Base-by-base conservation (phyloP, 2,888 invertebrate genomes). In the Cataglyphis rosenhaueri region DNA sequence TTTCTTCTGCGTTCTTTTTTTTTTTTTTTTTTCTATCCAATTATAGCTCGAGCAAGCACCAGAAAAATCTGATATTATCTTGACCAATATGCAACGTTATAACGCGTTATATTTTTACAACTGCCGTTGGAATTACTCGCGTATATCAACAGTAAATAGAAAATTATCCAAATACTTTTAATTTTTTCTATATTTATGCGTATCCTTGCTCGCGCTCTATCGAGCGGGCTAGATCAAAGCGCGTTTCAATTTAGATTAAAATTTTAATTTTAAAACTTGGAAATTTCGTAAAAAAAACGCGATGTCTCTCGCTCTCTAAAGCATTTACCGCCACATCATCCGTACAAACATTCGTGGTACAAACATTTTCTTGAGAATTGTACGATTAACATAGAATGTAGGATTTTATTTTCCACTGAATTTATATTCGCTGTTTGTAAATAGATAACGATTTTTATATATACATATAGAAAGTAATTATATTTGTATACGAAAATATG, bases 101-200 rank as follows among this genome's bases (percentile, higher is more conserved):
- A 74, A 87, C 82, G 82, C 84, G 68, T 29, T 29, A 66, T 82
- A 82, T 88, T 87, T 87, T 87, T 81, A 84, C 57, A 65, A 38
- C 81, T 25, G 73, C 38, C 48, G 48, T 62, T 38, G 74, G 9
- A 15, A 81, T 75, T 74, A 62, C 62, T 52, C 61, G 62, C 48
- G 70, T 57, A 52, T 10, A 41, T 12, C 21, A 25, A 70, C 78
- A 35, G 59, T 44, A 78, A 78, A 70, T 78, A 71, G 78, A 44
- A 78, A 71, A 71, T 78, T 78, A 59, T 59, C 29, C 44, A 59
- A 70, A 71, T 44, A 44, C 41, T 78, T 78, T 59, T 59, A 59
- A 78, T 78, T 44, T 59, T 21, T 32, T 12, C 1, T 12, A n/a
- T 71, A 68, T 66, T 75, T 75, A 52, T 55, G 71, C 32, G 41